Evolutionary conservation across 2,113 vertebrate species (phyloP).

Genomic region (Lagopus muta): DNA sequence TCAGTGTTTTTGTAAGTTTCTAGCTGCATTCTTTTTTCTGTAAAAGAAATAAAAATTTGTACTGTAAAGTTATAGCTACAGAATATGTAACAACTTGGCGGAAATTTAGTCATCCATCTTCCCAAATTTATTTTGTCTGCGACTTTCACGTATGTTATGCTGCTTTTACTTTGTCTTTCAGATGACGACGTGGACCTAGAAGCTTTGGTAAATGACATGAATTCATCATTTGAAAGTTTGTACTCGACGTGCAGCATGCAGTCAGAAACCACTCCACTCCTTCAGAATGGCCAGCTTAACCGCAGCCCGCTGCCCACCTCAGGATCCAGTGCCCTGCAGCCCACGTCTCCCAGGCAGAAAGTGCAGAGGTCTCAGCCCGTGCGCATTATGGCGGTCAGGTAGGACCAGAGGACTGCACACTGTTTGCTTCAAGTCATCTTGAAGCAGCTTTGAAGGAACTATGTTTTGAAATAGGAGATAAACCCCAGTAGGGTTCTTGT

Average conservation of each 20-base stretch:
- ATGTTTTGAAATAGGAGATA: accelerated
- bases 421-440: accelerated
- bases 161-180: constrained; percentile 56
- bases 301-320: constrained; percentile 65
- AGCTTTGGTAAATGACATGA: constrained; percentile 94
- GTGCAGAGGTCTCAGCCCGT: constrained; percentile 92
- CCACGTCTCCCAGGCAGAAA: constrained; percentile 73
- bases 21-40: not conserved
- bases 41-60: not conserved
- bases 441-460: not conserved
- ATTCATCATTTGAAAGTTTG: constrained; percentile 90
- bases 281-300: constrained; percentile 86
- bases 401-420: not conserved
- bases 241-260: constrained; percentile 84
- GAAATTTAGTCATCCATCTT: not conserved
- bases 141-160: not conserved
- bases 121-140: not conserved
- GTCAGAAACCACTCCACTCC: constrained; percentile 84
- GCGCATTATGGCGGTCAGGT: constrained; percentile 96
- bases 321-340: constrained; percentile 34
- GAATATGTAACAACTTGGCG: not conserved
- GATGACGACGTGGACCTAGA: constrained; percentile 95
- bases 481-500: accelerated
- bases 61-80: not conserved
- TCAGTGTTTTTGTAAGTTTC: not conserved